Base-by-base conservation (phyloP, 2,113 vertebrate genomes). In the Spea multiplicata region DNA sequence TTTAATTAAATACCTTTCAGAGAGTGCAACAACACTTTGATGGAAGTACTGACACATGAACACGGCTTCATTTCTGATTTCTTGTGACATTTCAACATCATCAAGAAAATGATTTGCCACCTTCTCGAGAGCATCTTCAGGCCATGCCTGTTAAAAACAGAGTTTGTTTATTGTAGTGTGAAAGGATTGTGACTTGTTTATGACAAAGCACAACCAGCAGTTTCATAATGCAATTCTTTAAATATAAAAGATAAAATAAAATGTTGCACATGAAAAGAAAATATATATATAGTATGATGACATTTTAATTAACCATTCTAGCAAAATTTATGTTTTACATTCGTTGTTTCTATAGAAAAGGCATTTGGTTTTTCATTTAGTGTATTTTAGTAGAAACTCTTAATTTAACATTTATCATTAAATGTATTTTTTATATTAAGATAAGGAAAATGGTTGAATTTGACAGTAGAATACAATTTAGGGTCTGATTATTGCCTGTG, bases 61-160 rank as follows among this genome's bases (percentile, higher is more conserved):
- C 80, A 82, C 74, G 78, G 74, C 52, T 82, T 61, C 3, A 71
- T 16, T 84, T 84, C 83, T 84, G 80, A 86, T 84, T 85, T 84
- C 76, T 71, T 83, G 82, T 81, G 84, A 84, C 72, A 83, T 64
- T 77, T 84, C 84, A 74, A 81, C 59, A 83, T 86, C 87, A 80
- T 83, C 84, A 78, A 85, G 85, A 86, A 79, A 86, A 85, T 87
- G 86, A 83, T 85, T 86, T 82, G 82, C 70, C 75, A 84, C 86
- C 81, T 87, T 83, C 76, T 87, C 74, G 84, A 87, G 85, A 82
- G 84, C 80, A 81, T 86, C 85, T 86, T 84, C 82, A 81, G 75
- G 71, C 84, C 52, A 74, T 76, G 76, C 82, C 83, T 85, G 84
- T 74, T 85, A 82, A 87, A 62, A 82, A 83, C 87, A 83, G 57